Evolutionary conservation across 2,797 vertebrate species (phyloP), one percentile per base, ranked within the genome.

Genomic region (Hirundo rustica): DNA sequence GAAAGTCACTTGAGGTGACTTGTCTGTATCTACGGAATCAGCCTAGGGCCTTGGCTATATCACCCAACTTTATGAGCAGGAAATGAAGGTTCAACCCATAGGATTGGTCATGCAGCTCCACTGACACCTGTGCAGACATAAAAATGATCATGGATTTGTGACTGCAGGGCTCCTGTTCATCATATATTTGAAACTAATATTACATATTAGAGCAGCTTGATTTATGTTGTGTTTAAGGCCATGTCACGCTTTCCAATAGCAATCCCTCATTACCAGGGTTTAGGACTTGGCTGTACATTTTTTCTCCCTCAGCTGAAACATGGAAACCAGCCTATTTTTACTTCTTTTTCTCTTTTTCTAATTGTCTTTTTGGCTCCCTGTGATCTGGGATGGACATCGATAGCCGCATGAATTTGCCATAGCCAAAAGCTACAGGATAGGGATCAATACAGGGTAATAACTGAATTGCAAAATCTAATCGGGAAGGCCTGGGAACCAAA

Each of bases 321-420:
- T 29, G 47, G 73, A 88, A 91, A 76, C 14, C 32, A 91, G 36
- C 15, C 70, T 88, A 62, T 47, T 79, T 94, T 74, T 62, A 10
- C 64, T 83, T 96, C 23, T 78, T 84, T 79, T 93, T 64, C 42
- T 92, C 53, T 45, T 91, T 80, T 91, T 40, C 22, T 84, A 66
- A 60, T 75, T 78, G 47, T 45, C 23, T 48, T 95, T 93, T 78
- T 76, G 40, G 23, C 55, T 96, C 11, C 21, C 26, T 2, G 1
- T 85, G 68, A 70, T 62, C 62, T 90, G 82, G 21, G 45, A 53
- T 44, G 51, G 17, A 50, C 3, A 5, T 3, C 53, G 66, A 57
- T 60, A 89, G 44, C 16, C 55, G n/a, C 17, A 42, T 19, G n/a
- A 58, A 57, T 62, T 64, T 91, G 45, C 20, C 76, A 81, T 8